These are phyloP conservation scores for Dusona sp. DNA, from an alignment of 2,888 invertebrate genomes.

Conservation along the genomic window DNA sequence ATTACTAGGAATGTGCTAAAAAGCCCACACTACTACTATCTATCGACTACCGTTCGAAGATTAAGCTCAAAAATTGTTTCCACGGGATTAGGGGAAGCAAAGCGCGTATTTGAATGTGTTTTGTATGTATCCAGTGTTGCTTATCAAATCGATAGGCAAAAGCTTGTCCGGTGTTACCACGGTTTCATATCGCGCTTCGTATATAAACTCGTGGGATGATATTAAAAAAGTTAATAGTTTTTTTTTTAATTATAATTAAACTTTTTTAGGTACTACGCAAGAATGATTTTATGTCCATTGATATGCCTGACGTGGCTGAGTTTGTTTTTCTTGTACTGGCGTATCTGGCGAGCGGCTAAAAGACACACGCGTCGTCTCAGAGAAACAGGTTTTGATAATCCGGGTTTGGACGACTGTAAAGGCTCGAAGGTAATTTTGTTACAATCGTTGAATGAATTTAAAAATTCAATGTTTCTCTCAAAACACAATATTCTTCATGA, in stretches of 20 bases:
- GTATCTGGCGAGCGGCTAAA: slow-evolving; percentile 92
- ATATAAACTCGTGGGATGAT: not conserved
- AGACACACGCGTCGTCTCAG: slow-evolving; percentile 90
- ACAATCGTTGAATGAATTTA: not conserved
- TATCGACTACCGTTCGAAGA: too few species aligned
- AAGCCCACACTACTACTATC: too few species aligned
- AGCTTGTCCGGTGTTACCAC: slow-evolving; percentile 5
- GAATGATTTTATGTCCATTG: slow-evolving; percentile 88
- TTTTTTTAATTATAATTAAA: not conserved
- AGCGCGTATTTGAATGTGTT: not conserved
- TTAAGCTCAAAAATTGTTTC: not conserved
- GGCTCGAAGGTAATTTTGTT: slow-evolving; percentile 89
- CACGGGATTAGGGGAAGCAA: not conserved
- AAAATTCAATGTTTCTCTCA: not conserved
- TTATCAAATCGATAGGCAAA: slow-evolving; percentile 43
- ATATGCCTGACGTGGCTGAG: slow-evolving; percentile 91
- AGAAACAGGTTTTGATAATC: slow-evolving; percentile 86
- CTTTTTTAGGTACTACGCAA: slow-evolving; percentile 73
- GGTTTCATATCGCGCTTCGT: slow-evolving; percentile 6
- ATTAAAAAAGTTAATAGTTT: slow-evolving; percentile 7
- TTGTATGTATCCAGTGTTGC: slow-evolving; percentile 23
- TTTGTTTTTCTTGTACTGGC: slow-evolving; percentile 91
- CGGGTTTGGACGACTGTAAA: slow-evolving; percentile 88
- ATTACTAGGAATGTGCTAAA: not conserved
- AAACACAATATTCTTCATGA: too few species aligned